Base-by-base conservation (phyloP, 2,888 invertebrate species). In the Apamea crenata region DNA sequence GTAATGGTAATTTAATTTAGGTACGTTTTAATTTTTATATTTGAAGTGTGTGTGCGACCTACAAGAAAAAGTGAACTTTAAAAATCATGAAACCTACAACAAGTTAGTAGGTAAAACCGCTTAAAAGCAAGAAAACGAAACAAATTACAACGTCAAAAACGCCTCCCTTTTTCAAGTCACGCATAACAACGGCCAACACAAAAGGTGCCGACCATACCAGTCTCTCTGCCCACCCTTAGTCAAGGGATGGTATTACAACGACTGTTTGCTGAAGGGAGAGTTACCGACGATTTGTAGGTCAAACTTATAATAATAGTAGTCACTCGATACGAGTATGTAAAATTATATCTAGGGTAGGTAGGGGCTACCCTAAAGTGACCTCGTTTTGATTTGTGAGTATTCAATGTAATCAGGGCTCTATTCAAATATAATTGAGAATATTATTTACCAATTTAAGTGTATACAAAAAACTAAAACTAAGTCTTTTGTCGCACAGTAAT, bases 211-310 rank as follows among this genome's bases (percentile, higher is more conserved):
- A 83, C 71, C 82, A 61, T n/a, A 77, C 70, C 14, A 32, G 40
- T 66, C 70, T 16, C 56, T 18, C 14, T 32, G 8, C 56, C 63
- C 76, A 77, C 82, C 84, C 85, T 53, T 50, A 25, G 21, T 32
- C 44, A 69, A 68, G 80, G 81, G 76, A 74, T 75, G 53, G 59
- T 75, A 74, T 81, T 65, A 72, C 77, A 72, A 67, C 67, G 40
- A 47, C 63, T 65, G 29, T 40, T 16, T 14, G 40, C 12, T 10
- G 29, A 63, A 81, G 81, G 84, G 65, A 53, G 47, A n/a, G 2
- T n/a, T 32, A 32, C 4, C 18, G 32, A 29, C 12, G 66, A 86
- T 84, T 81, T 86, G 50, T 88, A 79, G 84, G 88, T 88, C 88
- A 88, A 69, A 61, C 12, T 73, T n/a, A 67, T 2, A 66, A 56